Evolutionary conservation across 2,888 invertebrate species (phyloP).

Genomic region (Lithosia quadra): DNA sequence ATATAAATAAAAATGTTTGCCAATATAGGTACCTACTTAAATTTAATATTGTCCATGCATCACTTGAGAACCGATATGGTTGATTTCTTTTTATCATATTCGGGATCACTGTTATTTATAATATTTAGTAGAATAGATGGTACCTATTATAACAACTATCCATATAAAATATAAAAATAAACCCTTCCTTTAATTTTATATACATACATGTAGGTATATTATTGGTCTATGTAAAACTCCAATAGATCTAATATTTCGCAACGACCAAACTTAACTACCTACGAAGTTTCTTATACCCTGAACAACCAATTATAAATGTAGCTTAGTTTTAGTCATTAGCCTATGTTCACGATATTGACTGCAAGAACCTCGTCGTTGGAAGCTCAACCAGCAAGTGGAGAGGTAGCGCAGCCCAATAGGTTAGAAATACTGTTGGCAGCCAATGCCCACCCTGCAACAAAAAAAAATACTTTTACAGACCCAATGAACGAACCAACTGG

Average conservation of each 20-base stretch:
- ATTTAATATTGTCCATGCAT: too few species aligned
- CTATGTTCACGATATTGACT: slow-evolving; percentile 23
- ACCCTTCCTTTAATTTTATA: too few species aligned
- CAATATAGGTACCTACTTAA: not conserved
- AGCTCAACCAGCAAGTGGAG: slow-evolving; percentile 63
- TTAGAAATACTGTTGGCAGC: slow-evolving; percentile 56
- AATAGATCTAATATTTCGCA: too few species aligned
- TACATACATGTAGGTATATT: too few species aligned
- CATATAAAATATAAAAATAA: too few species aligned
- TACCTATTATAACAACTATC: too few species aligned
- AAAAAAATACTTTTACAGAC: not conserved
- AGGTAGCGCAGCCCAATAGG: slow-evolving; percentile 60
- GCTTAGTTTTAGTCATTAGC: not conserved
- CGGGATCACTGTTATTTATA: too few species aligned
- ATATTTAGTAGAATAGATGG: too few species aligned
- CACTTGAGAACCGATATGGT: too few species aligned
- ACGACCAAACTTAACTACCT: not conserved
- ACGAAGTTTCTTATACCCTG: not conserved
- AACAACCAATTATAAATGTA: not conserved
- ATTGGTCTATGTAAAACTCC: too few species aligned
- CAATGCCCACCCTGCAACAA: slow-evolving; percentile 61
- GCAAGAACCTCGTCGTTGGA: slow-evolving; percentile 60
- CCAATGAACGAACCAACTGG: not conserved
- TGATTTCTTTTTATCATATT: not conserved
- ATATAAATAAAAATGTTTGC: not conserved